Base-by-base conservation (phyloP, 2,797 vertebrate genomes). In the Thalassophryne amazonica region DNA sequence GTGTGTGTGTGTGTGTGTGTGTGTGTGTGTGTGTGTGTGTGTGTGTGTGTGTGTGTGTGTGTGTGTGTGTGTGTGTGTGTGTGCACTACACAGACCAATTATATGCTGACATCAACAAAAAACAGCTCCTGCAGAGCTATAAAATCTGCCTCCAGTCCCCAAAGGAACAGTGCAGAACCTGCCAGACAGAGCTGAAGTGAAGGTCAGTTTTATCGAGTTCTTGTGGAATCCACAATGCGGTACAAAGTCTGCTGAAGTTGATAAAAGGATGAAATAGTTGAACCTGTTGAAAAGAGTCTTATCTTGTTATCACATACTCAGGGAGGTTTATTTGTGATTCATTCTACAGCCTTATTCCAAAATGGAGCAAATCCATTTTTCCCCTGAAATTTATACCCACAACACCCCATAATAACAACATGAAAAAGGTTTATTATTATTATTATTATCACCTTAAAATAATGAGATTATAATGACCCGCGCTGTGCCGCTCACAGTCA, bases 31-130 rank as follows among this genome's bases (percentile, higher is more conserved):
- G 16, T 6, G 20, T 11, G 14, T 12, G 31, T 40, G 3, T 5
- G n/a, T n/a, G 28, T 35, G 28, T 14, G 30, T 7, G 2, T 0
- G 3, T 14, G 18, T 37, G 32, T 23, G 46, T 29, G 34, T 33
- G n/a, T 22, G 11, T 5, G 1, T 13, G 13, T 1, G 12, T n/a
- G 36, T 35, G 19, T 3, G 16, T 6, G 20, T 11, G 14, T 12
- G 31, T 40, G 3, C n/a, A n/a, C n/a, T 5, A 54, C 66, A 69
- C 49, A 60, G 41, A 48, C 41, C 68, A 68, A 65, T 72, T 66
- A 63, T 61, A 43, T 61, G 41, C 53, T 51, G 57, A 75, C 58
- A 69, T 48, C 48, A 49, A 64, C 67, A 69, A 64, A 71, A 66
- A 15, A 37, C 38, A 45, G 49, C 33, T 40, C 65, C 28, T 28